These are phyloP conservation scores for Aix galericulata DNA, from an alignment of 2,113 vertebrate species.

Conservation along the genomic window DNA sequence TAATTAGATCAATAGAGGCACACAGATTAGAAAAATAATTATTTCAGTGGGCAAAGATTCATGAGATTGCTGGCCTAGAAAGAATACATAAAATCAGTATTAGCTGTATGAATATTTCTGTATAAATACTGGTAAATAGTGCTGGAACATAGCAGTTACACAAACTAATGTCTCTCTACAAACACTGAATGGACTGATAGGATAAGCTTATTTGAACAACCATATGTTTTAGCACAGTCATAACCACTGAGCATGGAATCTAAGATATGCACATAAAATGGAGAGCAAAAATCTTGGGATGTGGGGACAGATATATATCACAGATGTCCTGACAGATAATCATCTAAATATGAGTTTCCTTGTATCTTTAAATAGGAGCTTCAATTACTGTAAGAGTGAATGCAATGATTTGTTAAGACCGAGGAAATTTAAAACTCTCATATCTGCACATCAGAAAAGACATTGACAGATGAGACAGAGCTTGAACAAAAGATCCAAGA, in stretches of 20 bases:
- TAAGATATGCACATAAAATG: neutral
- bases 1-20: neutral
- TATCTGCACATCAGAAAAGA: conserved; percentile 20
- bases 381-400: neutral
- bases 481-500: neutral
- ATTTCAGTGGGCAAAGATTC: neutral
- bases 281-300: neutral
- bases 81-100: neutral
- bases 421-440: neutral
- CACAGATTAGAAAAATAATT: neutral
- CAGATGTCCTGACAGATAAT: neutral
- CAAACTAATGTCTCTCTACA: neutral
- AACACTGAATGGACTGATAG: neutral
- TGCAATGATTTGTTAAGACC: neutral
- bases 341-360: neutral
- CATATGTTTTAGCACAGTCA: neutral
- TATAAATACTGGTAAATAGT: neutral
- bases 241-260: neutral
- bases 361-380: neutral
- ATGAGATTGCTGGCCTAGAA: neutral
- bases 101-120: neutral
- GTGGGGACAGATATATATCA: neutral
- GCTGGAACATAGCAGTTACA: neutral
- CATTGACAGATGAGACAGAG: neutral
- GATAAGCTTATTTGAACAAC: neutral